phyloP scores from a whole-genome alignment of 2,797 vertebrate species.

The Microcaecilia unicolor region DNA sequence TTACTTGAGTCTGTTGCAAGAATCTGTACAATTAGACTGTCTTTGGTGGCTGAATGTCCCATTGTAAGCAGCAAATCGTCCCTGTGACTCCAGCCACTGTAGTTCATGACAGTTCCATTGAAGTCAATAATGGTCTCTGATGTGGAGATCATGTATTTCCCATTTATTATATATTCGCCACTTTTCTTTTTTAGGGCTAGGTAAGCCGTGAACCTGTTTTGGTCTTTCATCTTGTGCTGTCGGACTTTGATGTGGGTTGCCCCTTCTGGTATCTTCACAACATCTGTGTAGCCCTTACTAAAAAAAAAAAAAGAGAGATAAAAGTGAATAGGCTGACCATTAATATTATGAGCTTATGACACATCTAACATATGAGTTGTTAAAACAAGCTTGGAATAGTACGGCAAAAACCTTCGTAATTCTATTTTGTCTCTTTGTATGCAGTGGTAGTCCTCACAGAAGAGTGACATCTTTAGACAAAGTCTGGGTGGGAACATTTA shows the following conservation, averaged over 20 bases:
- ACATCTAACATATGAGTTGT: no score
- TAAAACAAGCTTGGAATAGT: no score
- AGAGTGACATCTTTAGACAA: no score
- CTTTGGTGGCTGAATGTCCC: constrained; percentile 79
- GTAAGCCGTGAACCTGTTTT: constrained; percentile 85
- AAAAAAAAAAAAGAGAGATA: neutral
- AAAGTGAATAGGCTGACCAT: neutral
- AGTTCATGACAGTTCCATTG: constrained; percentile 90
- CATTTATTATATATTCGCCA: constrained; percentile 87
- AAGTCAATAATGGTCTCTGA: constrained; percentile 86
- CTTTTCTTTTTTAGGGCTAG: constrained; percentile 78
- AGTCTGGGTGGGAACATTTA: no score
- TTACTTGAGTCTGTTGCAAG: constrained; percentile 84
- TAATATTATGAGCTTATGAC: no score
- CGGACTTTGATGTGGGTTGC: constrained; percentile 91
- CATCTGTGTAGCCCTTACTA: constrained; percentile 94
- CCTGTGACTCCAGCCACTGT: constrained; percentile 91
- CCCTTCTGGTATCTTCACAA: constrained; percentile 87
- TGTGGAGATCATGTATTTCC: constrained; percentile 97
- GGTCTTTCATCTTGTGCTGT: constrained; percentile 89
- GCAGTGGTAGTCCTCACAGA: no score
- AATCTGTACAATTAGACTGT: constrained; percentile 79
- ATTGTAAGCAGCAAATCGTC: constrained; percentile 87
- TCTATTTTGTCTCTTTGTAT: no score
- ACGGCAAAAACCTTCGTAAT: no score